A percentile compares a stretch with the other conserved stretches of the same genome.
Conservation (phyloP, 1,140 invertebrate genomes). For the Nomia melanderi region DNA sequence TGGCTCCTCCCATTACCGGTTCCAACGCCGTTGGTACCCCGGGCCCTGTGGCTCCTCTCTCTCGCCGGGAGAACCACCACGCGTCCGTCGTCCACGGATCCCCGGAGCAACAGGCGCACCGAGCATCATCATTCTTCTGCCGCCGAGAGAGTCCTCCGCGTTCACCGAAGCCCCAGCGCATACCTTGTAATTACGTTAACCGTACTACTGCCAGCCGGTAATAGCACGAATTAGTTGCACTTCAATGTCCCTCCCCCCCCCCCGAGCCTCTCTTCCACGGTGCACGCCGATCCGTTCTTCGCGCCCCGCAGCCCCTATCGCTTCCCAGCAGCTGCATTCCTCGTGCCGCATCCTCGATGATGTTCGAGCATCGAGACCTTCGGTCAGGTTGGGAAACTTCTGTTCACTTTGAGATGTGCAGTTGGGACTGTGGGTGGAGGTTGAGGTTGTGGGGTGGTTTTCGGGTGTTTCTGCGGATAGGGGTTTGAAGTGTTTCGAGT, state of each 20-base stretch:
- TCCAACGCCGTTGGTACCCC: slow-evolving; percentile 45
- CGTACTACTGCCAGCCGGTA: slow-evolving; percentile 61
- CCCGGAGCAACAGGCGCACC: slow-evolving; percentile 73
- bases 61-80: slow-evolving; percentile 29
- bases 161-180: slow-evolving; percentile 39
- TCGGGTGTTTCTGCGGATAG: too few species aligned
- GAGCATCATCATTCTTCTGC: slow-evolving; percentile 75
- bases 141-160: slow-evolving; percentile 57
- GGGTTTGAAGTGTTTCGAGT: too few species aligned
- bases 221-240: slow-evolving; percentile 57
- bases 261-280: not conserved
- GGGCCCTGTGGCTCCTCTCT: slow-evolving; percentile 12
- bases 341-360: not conserved
- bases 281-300: slow-evolving; percentile 15
- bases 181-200: slow-evolving; percentile 76
- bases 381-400: too few species aligned
- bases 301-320: too few species aligned
- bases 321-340: not conserved
- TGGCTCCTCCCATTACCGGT: slow-evolving; percentile 71
- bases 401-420: too few species aligned
- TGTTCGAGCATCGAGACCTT: too few species aligned
- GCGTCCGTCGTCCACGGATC: slow-evolving; percentile 54
- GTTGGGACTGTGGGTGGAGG: too few species aligned
- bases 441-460: too few species aligned
- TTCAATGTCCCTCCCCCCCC: slow-evolving; percentile 49